Evolutionary conservation across 1,140 invertebrate species (phyloP).

Genomic region (Portunus trituberculatus): DNA sequence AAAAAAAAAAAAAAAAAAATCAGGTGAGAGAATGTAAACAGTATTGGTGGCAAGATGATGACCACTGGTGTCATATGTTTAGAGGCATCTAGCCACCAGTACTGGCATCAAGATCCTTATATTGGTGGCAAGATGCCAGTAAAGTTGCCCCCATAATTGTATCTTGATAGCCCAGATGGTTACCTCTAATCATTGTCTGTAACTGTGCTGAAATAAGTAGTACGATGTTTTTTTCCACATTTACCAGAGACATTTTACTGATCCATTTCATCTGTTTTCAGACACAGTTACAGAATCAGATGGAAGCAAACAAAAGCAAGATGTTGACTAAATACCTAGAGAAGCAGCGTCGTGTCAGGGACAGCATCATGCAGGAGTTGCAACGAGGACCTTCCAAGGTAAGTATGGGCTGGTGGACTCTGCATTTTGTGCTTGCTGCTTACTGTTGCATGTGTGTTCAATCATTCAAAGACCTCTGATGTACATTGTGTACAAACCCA

Average conservation of each 20-base stretch:
- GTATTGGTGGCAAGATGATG: too few relatives aligned
- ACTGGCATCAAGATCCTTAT: too few relatives aligned
- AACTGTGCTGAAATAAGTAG: too few relatives aligned
- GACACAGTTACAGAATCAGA: constrained; percentile 88
- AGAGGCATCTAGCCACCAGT: too few relatives aligned
- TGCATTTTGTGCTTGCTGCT: background rate
- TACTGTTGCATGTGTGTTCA: background rate
- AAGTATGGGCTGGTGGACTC: background rate
- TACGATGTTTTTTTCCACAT: background rate
- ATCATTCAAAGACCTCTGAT: background rate
- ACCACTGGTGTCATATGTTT: too few relatives aligned
- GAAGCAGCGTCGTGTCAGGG: constrained; percentile 88
- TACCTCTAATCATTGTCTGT: too few relatives aligned
- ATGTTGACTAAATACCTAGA: constrained; percentile 90
- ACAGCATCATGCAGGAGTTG: constrained; percentile 84
- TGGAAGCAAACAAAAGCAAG: constrained; percentile 88
- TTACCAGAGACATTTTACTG: constrained; percentile 34
- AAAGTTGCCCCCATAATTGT: too few relatives aligned
- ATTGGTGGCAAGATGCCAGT: too few relatives aligned
- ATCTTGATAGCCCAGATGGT: too few relatives aligned
- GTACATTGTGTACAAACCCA: constrained; percentile 25
- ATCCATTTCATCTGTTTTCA: constrained; percentile 82
- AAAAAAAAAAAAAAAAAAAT: too few relatives aligned
- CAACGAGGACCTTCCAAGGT: constrained; percentile 81
- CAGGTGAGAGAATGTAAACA: too few relatives aligned